Percentiles rank a stretch among this genome's conserved stretches.
Evolutionary conservation across 1,140 invertebrate species (phyloP).

Genomic region (Cataglyphis hispanica): DNA sequence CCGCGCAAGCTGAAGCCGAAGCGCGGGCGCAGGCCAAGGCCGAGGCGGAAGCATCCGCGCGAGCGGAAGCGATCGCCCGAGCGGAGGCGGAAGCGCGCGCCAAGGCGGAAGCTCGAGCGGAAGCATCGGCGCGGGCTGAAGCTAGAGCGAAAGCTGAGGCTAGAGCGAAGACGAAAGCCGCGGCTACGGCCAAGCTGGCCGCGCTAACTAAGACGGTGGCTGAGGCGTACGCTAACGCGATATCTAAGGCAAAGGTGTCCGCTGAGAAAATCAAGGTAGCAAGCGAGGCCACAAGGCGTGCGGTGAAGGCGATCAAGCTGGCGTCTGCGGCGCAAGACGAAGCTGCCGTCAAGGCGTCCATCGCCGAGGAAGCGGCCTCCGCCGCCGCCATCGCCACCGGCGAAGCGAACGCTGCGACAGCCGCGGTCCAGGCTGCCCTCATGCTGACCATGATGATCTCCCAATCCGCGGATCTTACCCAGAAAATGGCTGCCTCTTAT

Average conservation of each 20-base stretch:
- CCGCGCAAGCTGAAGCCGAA: background rate
- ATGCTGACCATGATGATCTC: conserved; percentile 9
- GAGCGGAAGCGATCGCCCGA: background rate
- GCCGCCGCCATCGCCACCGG: background rate
- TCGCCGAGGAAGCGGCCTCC: background rate
- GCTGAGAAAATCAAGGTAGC: background rate
- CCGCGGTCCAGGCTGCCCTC: background rate
- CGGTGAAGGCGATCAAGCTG: background rate
- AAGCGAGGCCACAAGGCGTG: background rate
- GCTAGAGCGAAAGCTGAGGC: conserved; percentile 23
- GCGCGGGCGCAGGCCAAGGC: too few relatives aligned
- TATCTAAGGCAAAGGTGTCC: too few relatives aligned
- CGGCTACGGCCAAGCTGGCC: background rate
- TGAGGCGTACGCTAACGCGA: too few relatives aligned
- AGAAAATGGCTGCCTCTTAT: background rate
- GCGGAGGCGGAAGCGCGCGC: too few relatives aligned
- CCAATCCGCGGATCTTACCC: background rate
- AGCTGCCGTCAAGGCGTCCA: background rate
- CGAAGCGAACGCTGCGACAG: background rate
- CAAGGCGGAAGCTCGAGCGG: background rate
- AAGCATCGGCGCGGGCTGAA: background rate
- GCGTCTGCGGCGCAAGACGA: background rate
- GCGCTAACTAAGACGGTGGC: too few relatives aligned
- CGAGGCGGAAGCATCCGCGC: too few relatives aligned
- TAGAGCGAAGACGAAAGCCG: background rate